Evolutionary conservation across 1,140 invertebrate genomes (phyloP).

Genomic region (Brachionus calyciflorus): DNA sequence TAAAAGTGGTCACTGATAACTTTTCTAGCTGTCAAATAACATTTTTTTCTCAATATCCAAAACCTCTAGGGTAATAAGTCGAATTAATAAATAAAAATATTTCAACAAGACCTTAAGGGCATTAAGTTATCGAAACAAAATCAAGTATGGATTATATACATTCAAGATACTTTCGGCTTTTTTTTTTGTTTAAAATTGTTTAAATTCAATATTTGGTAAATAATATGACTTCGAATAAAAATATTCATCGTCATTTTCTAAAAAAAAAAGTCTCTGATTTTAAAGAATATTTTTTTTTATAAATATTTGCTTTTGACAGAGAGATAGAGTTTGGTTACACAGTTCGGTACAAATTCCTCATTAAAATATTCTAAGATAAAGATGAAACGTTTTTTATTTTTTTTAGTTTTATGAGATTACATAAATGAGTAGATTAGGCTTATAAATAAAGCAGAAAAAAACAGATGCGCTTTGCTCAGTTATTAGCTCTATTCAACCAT

Average conservation of each 20-base stretch:
- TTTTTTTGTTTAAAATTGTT: not conserved
- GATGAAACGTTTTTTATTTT: not conserved
- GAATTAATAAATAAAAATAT: too few species aligned
- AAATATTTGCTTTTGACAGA: too few species aligned
- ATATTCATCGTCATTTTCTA: slow-evolving; percentile 24
- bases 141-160: slow-evolving; percentile 15
- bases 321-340: too few species aligned
- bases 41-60: too few species aligned
- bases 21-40: too few species aligned
- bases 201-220: slow-evolving; percentile 10
- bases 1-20: not conserved
- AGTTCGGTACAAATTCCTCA: not conserved
- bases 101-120: slow-evolving; percentile 29
- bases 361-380: slow-evolving; percentile 14
- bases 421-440: not conserved
- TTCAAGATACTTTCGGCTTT: not conserved
- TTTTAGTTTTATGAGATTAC: slow-evolving; percentile 34
- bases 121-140: slow-evolving; percentile 7
- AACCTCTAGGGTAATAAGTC: not conserved
- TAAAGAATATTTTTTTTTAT: too few species aligned
- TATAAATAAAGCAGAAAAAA: not conserved
- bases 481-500: too few species aligned
- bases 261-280: too few species aligned
- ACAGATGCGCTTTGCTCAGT: not conserved
- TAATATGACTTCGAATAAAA: not conserved